Conservation (phyloP, 1,140 invertebrate species). For the Gryllus bimaculatus region DNA sequence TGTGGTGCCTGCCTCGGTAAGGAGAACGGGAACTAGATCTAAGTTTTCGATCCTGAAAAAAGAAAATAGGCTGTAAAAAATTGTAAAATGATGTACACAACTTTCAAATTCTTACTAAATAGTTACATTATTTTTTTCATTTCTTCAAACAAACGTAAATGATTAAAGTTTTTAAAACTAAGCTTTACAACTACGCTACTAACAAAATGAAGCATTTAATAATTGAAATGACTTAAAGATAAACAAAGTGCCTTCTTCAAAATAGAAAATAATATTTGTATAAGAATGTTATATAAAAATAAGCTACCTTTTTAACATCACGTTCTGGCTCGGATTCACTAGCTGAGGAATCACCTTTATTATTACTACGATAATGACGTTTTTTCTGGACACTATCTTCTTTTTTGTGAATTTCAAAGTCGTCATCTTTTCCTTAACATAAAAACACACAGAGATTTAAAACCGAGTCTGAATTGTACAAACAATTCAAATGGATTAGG, state of each 20-base stretch:
- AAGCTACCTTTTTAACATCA: slow-evolving; percentile 14
- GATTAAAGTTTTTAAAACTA: background rate
- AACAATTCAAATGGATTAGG: too few relatives aligned
- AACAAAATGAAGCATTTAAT: too few relatives aligned
- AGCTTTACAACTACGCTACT: background rate
- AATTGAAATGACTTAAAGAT: background rate
- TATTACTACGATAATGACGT: slow-evolving; percentile 68
- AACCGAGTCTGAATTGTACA: too few relatives aligned
- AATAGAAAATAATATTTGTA: background rate
- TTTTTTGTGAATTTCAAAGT: slow-evolving; percentile 63
- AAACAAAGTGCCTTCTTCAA: background rate
- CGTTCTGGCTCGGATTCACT: slow-evolving; percentile 36
- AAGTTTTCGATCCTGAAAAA: slow-evolving; percentile 36
- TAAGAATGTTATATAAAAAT: background rate
- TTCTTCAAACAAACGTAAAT: background rate
- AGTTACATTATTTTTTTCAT: background rate
- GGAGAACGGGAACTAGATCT: slow-evolving; percentile 34
- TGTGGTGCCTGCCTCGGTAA: slow-evolving; percentile 26
- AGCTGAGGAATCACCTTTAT: slow-evolving; percentile 59
- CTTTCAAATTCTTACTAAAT: background rate
- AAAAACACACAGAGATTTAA: background rate
- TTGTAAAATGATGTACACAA: too few relatives aligned
- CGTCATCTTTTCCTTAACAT: slow-evolving; percentile 42
- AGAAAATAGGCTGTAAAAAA: slow-evolving; percentile 8
- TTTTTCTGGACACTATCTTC: slow-evolving; percentile 71